Base-by-base conservation (phyloP, 2,797 vertebrate genomes). In the Enteromius argenteus region DNA sequence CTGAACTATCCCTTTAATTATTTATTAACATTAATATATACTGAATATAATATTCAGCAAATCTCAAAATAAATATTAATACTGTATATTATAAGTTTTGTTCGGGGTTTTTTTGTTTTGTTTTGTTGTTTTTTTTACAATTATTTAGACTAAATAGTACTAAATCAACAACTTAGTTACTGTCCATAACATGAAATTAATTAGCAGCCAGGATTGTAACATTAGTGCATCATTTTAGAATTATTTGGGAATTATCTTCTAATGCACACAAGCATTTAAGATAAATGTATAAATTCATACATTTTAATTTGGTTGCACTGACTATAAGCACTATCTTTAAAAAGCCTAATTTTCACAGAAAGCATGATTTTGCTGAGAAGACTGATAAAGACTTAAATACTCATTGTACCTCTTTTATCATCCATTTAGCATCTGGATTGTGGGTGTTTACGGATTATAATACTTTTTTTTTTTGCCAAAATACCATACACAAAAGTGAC, bases 391-490 rank as follows among this genome's bases (percentile, higher is more conserved):
- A 58, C 21, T 37, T 74, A 14, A 23, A 37, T 56, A 56, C 30
- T n/a, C 30, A 51, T 30, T 8, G 30, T 15, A 15, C 11, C 5
- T 37, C 13, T 75, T 10, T 75, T n/a, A 75, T 56, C 9, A 8
- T 11, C 17, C 64, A 76, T 75, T 39, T 58, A 58, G 73, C 51
- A 76, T 58, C 73, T 58, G 51, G 32, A 75, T 23, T 56, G 21
- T 75, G 73, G 32, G 32, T 39, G 51, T 76, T 76, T 39, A 58
- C 30, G 4, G 51, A 23, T 39, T 39, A 23, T 39, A 7, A 37
- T 21, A 6, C 46, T 23, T 4, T 23, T 39, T 39, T 39, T 58
- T 76, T 23, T 21, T 39, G 32, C 51, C n/a, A 27, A 44, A 78
- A 56, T 78, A 27, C 27, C 23, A 0, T 44, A 58, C 35, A 62